Base-by-base conservation (phyloP, 2,888 invertebrate species). In the Cryptocephalus primarius region DNA sequence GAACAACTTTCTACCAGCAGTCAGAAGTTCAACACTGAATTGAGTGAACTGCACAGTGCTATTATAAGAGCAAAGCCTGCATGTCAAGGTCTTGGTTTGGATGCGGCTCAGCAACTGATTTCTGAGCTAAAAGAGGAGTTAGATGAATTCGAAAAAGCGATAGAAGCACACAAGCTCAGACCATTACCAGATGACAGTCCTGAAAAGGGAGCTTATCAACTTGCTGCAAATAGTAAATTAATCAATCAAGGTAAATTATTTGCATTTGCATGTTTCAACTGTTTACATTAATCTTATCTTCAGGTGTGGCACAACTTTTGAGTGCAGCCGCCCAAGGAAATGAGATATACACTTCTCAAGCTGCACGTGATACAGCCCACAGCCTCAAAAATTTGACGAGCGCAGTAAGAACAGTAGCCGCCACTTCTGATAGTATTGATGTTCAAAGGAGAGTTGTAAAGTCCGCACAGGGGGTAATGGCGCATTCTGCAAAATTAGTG, bases 11-110 rank as follows among this genome's bases (percentile, higher is more conserved):
- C 78, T 43, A 79, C 79, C 57, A 79, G 79, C 41, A 78, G 86
- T 38, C 85, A 88, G 62, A 77, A 80, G 54, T 72, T 85, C 55
- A 78, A 79, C 22, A 68, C 77, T 32, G 77, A 78, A 48, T 54
- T 71, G 39, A 67, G 61, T 44, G 70, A 70, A 47, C 53, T 71
- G 12, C 62, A 69, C 41, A 63, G 63, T 39, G 68, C 70, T 4
- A 59, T 71, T 36, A 67, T 64, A 47, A 55, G 70, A 42, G 70
- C 71, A 1, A 70, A 69, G 56, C 69, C 70, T 2, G 70, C 67
- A n/a, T 90, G 88, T 65, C 86, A 88, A 54, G 85, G 85, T 0
- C 72, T 90, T 49, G 93, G 94, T 60, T 69, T 94, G 50, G 90
- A 92, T 56, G 85, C 86, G 0, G 93, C 94, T 0, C 76, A 89